Percentiles rank a stretch among this genome's conserved stretches.
Conservation (phyloP, 2,888 invertebrate genomes). For the Cephus sareptanus region DNA sequence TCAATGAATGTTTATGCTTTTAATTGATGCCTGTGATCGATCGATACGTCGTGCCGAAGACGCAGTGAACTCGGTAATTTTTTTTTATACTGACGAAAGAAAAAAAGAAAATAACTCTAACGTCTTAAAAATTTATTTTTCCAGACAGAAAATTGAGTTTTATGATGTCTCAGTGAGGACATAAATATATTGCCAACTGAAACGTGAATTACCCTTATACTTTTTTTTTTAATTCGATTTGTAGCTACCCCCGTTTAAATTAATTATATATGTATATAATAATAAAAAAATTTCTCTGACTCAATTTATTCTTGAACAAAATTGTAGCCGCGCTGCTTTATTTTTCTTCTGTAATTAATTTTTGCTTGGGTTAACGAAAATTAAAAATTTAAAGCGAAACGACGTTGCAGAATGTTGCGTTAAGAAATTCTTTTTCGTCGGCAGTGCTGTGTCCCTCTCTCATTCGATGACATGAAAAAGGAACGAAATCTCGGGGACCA, state of each 20-base stretch:
- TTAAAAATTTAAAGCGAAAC: background rate
- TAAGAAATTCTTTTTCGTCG: background rate
- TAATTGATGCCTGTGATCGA: conserved; percentile 2
- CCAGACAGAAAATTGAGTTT: background rate
- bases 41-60: background rate
- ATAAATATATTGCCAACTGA: background rate
- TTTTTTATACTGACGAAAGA: background rate
- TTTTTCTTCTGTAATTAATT: background rate
- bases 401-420: background rate
- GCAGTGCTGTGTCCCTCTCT: conserved; percentile 28
- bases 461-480: conserved; percentile 30
- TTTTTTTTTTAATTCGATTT: background rate
- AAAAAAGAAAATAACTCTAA: background rate
- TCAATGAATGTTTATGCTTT: conserved; percentile 6
- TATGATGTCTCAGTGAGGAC: background rate
- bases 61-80: background rate
- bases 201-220: background rate
- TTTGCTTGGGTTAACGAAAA: background rate
- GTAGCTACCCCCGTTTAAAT: background rate
- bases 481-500: conserved; percentile 36
- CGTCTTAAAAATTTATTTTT: background rate
- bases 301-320: background rate
- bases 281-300: background rate
- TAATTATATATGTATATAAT: background rate
- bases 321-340: background rate